Evolutionary conservation across 2,797 vertebrate genomes (phyloP), one percentile per base, ranked within the genome.

Genomic region (Urophycis tenuis): DNA sequence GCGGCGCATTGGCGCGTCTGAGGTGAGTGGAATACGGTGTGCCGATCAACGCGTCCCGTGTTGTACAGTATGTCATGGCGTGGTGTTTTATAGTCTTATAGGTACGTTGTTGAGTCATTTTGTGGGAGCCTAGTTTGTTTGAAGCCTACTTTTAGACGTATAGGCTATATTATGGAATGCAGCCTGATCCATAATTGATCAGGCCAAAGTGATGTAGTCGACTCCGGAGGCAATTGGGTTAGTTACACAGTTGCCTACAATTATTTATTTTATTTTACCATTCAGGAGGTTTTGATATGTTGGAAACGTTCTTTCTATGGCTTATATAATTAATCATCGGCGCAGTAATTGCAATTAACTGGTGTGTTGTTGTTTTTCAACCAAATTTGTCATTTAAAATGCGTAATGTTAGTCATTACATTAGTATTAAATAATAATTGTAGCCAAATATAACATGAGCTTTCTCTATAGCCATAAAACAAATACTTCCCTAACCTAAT

Each of bases 1-100:
- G 87, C 86, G 83, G 86, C 77, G 87, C 87, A 72, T 77, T 84
- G 64, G 82, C 90, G 78, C 71, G 83, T 75, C 87, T 91, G 84
- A 89, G 92, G 93, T 93, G 88, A 93, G 93, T 90, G 14, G 1
- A 10, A n/a, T 41, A 72, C 69, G 12, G 71, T 25, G 22, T 25
- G n/a, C 53, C 6, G 22, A 60, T 60, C 45, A 11, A 49, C 11
- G 29, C 35, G 4, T 36, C 35, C 9, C 4, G 9, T 36, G 35
- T 36, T 36, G 9, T 36, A 36, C n/a, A n/a, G n/a, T n/a, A n/a
- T n/a, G n/a, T n/a, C n/a, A n/a, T n/a, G n/a, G n/a, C n/a, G n/a
- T n/a, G n/a, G 9, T 36, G 35, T 36, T 36, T 36, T 4, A 36
- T 36, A 9, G 35, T 36, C 35, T 36, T 36, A 36, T n/a, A n/a